Conservation (phyloP, 2,113 vertebrate genomes). For the Triplophysa siluroides region DNA sequence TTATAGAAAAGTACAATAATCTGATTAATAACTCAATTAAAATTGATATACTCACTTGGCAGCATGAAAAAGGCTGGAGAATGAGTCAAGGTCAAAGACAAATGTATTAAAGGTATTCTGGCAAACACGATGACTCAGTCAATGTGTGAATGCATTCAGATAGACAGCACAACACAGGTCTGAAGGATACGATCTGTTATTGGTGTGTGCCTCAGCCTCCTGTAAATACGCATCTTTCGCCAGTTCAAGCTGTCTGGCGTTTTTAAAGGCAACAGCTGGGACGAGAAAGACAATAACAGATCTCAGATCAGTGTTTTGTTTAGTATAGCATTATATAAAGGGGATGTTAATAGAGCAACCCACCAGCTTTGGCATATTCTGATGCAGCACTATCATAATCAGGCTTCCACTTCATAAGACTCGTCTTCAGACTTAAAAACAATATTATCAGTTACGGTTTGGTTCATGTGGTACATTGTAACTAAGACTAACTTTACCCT, state of each 20-base stretch:
- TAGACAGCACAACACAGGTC: background rate
- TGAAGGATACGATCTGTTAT: conserved; percentile 87
- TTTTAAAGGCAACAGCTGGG: conserved; percentile 90
- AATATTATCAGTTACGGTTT: background rate
- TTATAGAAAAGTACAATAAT: background rate
- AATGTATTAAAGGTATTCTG: background rate
- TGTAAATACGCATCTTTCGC: conserved; percentile 85
- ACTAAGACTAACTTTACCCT: too few relatives aligned
- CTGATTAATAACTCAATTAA: background rate
- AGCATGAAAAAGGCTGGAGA: conserved; percentile 84
- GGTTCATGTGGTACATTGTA: too few relatives aligned
- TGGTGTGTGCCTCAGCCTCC: conserved; percentile 82
- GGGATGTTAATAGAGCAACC: background rate
- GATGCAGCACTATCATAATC: conserved; percentile 89
- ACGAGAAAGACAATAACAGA: conserved; percentile 41
- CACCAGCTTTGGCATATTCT: conserved; percentile 88
- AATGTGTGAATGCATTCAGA: background rate
- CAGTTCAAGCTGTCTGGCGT: conserved; percentile 86
- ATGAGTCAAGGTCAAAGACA: conserved; percentile 73
- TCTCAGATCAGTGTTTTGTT: background rate
- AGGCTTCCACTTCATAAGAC: conserved; percentile 90
- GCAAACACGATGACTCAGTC: too few relatives aligned
- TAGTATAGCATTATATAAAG: background rate
- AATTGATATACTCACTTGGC: conserved; percentile 82
- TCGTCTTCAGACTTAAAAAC: conserved; percentile 80